A percentile compares a stretch with the other conserved stretches of the same genome.
phyloP scores from a whole-genome alignment of 53 echinoderm and acorn worm species.

The Paracentrotus lividus region DNA sequence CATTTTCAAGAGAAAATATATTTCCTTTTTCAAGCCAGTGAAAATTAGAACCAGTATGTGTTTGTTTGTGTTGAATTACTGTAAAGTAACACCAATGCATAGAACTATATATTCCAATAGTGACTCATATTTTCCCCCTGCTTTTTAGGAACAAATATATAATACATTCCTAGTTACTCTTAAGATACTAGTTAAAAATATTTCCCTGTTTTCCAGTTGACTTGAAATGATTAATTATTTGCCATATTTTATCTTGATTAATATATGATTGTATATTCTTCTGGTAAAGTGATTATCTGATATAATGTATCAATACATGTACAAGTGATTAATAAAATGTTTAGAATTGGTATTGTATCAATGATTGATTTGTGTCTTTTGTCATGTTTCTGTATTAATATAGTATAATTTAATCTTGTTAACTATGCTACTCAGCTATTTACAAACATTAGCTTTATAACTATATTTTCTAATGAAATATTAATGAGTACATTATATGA shows the following conservation, averaged over 20 bases:
- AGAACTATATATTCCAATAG: background rate
- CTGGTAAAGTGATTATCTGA: background rate
- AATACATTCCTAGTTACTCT: background rate
- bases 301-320: constrained; percentile 45
- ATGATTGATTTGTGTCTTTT: background rate
- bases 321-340: constrained; percentile 53
- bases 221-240: background rate
- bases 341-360: constrained; percentile 61
- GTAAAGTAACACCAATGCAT: background rate
- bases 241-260: background rate
- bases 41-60: background rate
- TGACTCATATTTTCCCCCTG: background rate
- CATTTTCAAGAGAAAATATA: background rate
- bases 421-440: too few relatives aligned
- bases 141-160: background rate
- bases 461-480: too few relatives aligned
- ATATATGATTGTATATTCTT: constrained; percentile 50
- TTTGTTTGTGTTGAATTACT: background rate
- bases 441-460: too few relatives aligned
- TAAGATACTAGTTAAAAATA: background rate
- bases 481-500: too few relatives aligned
- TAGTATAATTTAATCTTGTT: too few relatives aligned
- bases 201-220: background rate
- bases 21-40: background rate
- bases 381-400: background rate